Conservation (phyloP, 2,113 vertebrate species). For the Leucoraja erinaceus region DNA sequence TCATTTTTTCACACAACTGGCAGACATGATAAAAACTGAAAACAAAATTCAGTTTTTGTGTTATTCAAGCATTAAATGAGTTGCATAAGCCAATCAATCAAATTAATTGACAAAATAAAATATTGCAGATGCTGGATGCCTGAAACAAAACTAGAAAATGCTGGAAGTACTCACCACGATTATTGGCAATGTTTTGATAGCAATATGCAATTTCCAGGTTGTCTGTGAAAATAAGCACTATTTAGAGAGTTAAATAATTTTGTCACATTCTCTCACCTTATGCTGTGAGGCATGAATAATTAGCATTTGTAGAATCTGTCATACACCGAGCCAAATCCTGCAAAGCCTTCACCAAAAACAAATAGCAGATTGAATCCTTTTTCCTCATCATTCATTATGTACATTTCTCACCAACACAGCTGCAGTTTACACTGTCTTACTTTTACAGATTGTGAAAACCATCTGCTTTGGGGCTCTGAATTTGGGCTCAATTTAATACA, state of each 20-base stretch:
- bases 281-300: neutral
- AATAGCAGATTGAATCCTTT: slow-evolving; percentile 16
- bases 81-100: neutral
- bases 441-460: slow-evolving; percentile 2
- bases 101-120: slow-evolving; percentile 13
- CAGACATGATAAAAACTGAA: neutral
- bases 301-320: slow-evolving; percentile 25
- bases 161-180: neutral
- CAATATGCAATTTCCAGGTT: neutral
- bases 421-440: neutral
- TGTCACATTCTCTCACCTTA: slow-evolving; percentile 4
- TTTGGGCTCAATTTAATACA: neutral
- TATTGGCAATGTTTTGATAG: slow-evolving; percentile 4
- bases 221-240: neutral
- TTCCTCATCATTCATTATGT: neutral
- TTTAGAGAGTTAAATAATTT: neutral
- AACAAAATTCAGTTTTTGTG: neutral
- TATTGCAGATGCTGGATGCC: neutral
- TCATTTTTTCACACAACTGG: neutral
- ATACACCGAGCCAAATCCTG: neutral
- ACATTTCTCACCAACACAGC: slow-evolving; percentile 4
- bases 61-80: neutral
- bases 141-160: slow-evolving; percentile 26
- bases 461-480: neutral
- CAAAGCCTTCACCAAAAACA: neutral